Base-by-base conservation (phyloP, 2,113 vertebrate genomes). In the Talpa occidentalis region DNA sequence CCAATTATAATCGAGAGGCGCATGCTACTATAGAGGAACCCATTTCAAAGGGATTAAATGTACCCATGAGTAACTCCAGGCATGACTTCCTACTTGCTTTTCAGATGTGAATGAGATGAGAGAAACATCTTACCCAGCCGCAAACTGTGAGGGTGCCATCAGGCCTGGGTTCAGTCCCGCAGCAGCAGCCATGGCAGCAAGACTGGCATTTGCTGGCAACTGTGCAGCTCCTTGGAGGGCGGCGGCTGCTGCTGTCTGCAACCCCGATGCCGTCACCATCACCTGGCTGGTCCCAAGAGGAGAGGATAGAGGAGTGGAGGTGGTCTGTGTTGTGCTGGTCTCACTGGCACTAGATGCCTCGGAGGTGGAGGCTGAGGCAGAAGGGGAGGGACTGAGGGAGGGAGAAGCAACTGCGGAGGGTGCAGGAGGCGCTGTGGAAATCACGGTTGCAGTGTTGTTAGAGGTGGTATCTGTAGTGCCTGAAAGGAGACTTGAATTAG, bases 151-250 rank as follows among this genome's bases (percentile, higher is more conserved):
- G 94, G 99, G 99, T 44, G 99, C 99, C 99, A 99, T 99, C 96
- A 99, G 98, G 94, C 99, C 99, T n/a, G 99, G 99, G 98, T 98
- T 99, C 44, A 99, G 99, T 8, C 99, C 99, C 6, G 99, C 99
- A 22, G 99, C 99, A 42, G 99, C 99, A 69, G 99, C 99, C 99
- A 99, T 99, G 83, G 99, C 99, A 30, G 99, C 99, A 28, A 99
- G 98, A 97, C 99, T 99, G 86, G 99, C 99, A 15, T 99, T 99
- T 96, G 99, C 98, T 97, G 99, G 99, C 97, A 99, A 94, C 98
- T 99, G 99, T 2, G 99, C 95, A 88, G 98, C 99, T 70, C 98
- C 98, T 96, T 99, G 99, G 95, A 99, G 98, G 0, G 99, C 99
- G 0, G 99, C 99, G 0, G 99, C 99, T 5, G 98, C 98, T 11